Percentiles rank a stretch among this genome's conserved stretches.
phyloP scores from a whole-genome alignment of 2,888 invertebrate genomes.

The Chloromyia formosa region DNA sequence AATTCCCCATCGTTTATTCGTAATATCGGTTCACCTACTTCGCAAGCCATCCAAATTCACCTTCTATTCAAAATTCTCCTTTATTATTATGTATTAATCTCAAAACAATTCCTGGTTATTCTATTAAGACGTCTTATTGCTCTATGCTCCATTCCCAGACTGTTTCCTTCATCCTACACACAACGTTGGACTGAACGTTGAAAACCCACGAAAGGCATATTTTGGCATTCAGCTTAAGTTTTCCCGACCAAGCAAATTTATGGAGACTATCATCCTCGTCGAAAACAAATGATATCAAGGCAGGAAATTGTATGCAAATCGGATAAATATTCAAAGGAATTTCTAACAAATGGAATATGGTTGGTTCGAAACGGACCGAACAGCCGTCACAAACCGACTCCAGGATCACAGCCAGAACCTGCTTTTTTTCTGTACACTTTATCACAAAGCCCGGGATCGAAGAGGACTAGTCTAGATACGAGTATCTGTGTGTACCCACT shows the following conservation, averaged over 20 bases:
- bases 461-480: neutral
- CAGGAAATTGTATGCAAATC: constrained; percentile 10
- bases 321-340: constrained; percentile 7
- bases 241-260: neutral
- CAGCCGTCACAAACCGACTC: too few species aligned
- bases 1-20: too few species aligned
- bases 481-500: neutral
- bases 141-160: neutral
- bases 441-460: neutral
- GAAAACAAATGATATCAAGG: neutral
- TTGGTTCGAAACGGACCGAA: neutral
- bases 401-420: neutral
- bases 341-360: neutral
- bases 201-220: neutral
- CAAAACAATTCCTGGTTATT: neutral
- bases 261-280: neutral
- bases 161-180: too few species aligned
- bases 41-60: neutral
- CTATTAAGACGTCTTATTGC: neutral
- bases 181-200: neutral
- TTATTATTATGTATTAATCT: neutral
- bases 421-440: neutral
- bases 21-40: too few species aligned
- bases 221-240: neutral
- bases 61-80: neutral